A percentile compares a stretch with the other conserved stretches of the same genome.
These are phyloP conservation scores for Mastigias papua DNA, from an alignment of 30 jellyfish, hydroid and myxozoan species.

Conservation along the genomic window DNA sequence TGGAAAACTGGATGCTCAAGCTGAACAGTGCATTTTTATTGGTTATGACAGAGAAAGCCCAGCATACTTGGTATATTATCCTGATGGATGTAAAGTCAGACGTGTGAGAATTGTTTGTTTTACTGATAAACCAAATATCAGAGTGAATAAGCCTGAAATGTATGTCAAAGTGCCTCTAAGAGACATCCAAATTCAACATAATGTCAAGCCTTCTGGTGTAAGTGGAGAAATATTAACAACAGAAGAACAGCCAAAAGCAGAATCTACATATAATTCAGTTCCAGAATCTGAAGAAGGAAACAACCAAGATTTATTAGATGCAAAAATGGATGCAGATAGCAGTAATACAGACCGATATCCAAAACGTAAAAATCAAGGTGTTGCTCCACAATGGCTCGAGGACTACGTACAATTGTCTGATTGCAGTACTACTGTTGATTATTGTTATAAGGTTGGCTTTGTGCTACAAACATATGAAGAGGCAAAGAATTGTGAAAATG, in stretches of 20 bases:
- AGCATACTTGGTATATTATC: conserved; percentile 54
- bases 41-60: conserved; percentile 81
- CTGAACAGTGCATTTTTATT: conserved; percentile 48
- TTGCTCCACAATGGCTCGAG: conserved; percentile 17
- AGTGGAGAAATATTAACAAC: not conserved
- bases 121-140: not conserved
- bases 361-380: not conserved
- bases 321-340: not conserved
- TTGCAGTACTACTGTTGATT: not conserved
- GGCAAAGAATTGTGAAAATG: conserved; percentile 54
- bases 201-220: not conserved
- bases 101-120: conserved; percentile 49
- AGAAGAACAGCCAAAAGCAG: not conserved
- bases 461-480: conserved; percentile 56
- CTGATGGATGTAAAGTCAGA: conserved; percentile 44
- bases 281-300: not conserved
- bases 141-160: not conserved
- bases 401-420: conserved; percentile 20
- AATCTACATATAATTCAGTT: not conserved
- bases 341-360: not conserved
- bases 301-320: not conserved
- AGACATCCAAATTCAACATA: not conserved
- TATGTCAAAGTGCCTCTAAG: not conserved
- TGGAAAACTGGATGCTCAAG: conserved; percentile 54
- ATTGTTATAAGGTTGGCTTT: conserved; percentile 8